Evolutionary conservation across 1,140 invertebrate species (phyloP).

Genomic region (Bacillus rossius): DNA sequence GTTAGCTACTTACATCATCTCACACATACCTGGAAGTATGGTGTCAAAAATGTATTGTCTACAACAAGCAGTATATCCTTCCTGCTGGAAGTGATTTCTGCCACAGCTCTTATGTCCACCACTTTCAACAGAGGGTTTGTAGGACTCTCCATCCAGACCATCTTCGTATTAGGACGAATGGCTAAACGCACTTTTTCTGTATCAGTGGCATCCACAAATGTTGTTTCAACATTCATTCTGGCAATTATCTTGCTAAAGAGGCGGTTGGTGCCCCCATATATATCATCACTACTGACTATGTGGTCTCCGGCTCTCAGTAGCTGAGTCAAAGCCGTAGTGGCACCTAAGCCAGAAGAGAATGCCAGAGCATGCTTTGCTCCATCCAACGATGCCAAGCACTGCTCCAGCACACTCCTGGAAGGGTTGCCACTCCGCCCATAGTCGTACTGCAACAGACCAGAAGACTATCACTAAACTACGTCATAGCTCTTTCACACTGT

Average conservation of each 20-base stretch:
- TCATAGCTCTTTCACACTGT: too few relatives aligned
- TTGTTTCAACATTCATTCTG: conserved; percentile 62
- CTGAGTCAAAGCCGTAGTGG: conserved; percentile 67
- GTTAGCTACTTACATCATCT: too few relatives aligned
- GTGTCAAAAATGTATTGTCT: conserved; percentile 95
- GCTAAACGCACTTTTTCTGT: conserved; percentile 58
- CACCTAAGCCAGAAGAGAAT: conserved; percentile 89
- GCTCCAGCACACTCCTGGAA: conserved; percentile 81
- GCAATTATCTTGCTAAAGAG: conserved; percentile 43
- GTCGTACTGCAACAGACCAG: conserved; percentile 53
- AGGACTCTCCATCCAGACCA: conserved; percentile 96
- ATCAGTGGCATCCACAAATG: conserved; percentile 80
- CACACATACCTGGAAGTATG: conserved; percentile 85
- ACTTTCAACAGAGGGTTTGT: conserved; percentile 96
- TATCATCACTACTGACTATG: conserved; percentile 85
- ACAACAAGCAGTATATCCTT: conserved; percentile 80
- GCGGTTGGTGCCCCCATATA: conserved; percentile 91
- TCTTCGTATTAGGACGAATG: conserved; percentile 82
- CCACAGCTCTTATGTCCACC: conserved; percentile 77
- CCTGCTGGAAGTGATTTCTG: conserved; percentile 52
- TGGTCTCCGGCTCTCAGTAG: conserved; percentile 85
- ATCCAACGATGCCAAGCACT: conserved; percentile 86
- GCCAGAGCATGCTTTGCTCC: conserved; percentile 79
- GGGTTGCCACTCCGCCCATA: conserved; percentile 96
- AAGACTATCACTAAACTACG: neutral